These are phyloP conservation scores for Ascidia mentula DNA, from an alignment of 23 tunicate genomes.

Conservation along the genomic window DNA sequence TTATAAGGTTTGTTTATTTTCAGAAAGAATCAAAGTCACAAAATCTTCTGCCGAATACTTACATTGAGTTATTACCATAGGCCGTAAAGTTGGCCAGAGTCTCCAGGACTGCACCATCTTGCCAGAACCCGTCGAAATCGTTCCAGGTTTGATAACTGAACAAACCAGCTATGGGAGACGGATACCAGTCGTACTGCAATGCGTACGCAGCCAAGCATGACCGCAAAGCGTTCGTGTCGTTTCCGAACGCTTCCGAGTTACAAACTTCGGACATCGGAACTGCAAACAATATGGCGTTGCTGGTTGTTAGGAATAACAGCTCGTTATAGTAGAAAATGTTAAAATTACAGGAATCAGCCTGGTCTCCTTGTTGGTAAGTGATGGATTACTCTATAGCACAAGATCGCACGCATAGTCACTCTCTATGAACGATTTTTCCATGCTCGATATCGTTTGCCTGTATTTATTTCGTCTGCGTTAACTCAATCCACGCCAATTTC, in stretches of 20 bases:
- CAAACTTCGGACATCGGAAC: conserved; percentile 16
- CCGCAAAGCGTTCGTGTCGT: conserved; percentile 58
- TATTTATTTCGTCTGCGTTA: too few species aligned
- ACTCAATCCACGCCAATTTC: too few species aligned
- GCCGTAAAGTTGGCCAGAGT: conserved; percentile 77
- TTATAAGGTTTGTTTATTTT: too few species aligned
- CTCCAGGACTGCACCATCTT: conserved; percentile 78
- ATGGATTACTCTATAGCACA: background rate
- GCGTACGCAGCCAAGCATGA: conserved; percentile 85
- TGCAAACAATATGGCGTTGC: too few species aligned
- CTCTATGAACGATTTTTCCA: too few species aligned
- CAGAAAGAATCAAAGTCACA: too few species aligned
- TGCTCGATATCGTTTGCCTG: too few species aligned
- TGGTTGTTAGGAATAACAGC: too few species aligned
- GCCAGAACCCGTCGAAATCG: conserved; percentile 93
- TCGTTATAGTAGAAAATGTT: too few species aligned
- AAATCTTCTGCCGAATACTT: too few species aligned
- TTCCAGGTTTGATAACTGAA: conserved; percentile 90
- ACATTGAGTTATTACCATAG: conserved; percentile 87
- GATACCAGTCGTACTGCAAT: conserved; percentile 88
- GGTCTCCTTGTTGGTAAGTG: background rate
- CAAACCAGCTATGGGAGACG: conserved; percentile 84
- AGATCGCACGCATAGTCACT: background rate
- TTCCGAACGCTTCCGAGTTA: conserved; percentile 24
- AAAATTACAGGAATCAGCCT: background rate